These are phyloP conservation scores for Cavia aperea DNA, from an alignment of 2,113 vertebrate species.

Conservation along the genomic window DNA sequence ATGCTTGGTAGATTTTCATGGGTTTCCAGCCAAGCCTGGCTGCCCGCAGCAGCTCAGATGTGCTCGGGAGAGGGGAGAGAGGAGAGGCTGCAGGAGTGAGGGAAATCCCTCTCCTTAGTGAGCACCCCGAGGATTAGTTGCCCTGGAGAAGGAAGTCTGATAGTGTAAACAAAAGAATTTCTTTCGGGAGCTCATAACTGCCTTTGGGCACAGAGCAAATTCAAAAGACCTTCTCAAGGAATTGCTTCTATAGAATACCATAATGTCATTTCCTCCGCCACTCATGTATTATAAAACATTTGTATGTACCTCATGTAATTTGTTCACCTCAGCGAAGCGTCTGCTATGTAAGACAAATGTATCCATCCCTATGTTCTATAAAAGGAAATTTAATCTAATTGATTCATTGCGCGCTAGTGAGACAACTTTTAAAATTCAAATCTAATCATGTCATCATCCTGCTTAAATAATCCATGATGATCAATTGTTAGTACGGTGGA, in stretches of 20 bases:
- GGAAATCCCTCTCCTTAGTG: fast-evolving
- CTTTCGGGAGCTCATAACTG: neutral
- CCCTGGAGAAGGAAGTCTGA: constrained; percentile 54
- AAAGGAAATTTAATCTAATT: neutral
- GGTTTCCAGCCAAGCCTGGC: neutral
- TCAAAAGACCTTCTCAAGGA: neutral
- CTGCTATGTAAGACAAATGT: neutral
- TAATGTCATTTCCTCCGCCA: neutral
- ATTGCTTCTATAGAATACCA: neutral
- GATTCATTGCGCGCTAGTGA: neutral
- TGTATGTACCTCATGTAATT: neutral
- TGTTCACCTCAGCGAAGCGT: neutral
- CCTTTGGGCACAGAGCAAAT: neutral
- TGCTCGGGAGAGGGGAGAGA: fast-evolving
- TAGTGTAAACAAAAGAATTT: constrained; percentile 45
- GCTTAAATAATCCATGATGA: neutral
- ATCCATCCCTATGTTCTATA: neutral
- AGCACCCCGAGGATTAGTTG: constrained; percentile 44
- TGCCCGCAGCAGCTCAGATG: neutral
- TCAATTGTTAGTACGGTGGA: neutral
- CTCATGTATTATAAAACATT: neutral
- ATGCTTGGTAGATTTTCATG: neutral
- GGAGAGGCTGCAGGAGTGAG: neutral
- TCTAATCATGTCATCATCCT: neutral
- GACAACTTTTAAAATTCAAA: neutral